These are phyloP conservation scores for Labeo rohita DNA, from an alignment of 2,113 vertebrate genomes.

Conservation along the genomic window DNA sequence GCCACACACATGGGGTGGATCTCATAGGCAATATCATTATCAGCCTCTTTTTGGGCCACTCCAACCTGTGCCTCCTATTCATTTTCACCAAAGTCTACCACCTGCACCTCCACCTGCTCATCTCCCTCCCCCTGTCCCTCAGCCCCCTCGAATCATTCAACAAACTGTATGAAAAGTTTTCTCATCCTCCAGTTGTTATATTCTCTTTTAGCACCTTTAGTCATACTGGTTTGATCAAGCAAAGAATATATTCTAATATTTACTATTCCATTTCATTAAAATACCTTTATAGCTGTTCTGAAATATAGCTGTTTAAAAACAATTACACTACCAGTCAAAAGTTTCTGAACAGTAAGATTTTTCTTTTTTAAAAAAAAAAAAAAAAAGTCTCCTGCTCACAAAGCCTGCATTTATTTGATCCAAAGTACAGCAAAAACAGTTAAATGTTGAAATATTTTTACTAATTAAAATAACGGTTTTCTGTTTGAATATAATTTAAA, in stretches of 20 bases:
- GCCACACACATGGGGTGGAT: constrained; percentile 64
- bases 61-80: not conserved
- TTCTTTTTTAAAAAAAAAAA: too few species aligned
- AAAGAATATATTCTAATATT: not conserved
- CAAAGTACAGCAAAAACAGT: too few species aligned
- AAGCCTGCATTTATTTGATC: too few species aligned
- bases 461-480: too few species aligned
- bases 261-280: not conserved
- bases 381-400: too few species aligned
- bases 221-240: not conserved
- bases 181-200: not conserved
- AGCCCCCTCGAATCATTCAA: constrained; percentile 78
- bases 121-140: constrained; percentile 59
- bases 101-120: constrained; percentile 44
- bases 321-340: too few species aligned
- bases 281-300: not conserved
- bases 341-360: too few species aligned
- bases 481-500: too few species aligned
- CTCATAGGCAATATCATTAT: constrained; percentile 44
- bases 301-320: too few species aligned
- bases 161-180: constrained; percentile 70
- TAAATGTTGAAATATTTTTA: too few species aligned
- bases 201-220: not conserved
- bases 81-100: constrained; percentile 61
- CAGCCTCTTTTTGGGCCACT: constrained; percentile 39